Percentiles rank a stretch among this genome's conserved stretches.
phyloP scores from a whole-genome alignment of 2,797 vertebrate species.

The Syngnathus acus region DNA sequence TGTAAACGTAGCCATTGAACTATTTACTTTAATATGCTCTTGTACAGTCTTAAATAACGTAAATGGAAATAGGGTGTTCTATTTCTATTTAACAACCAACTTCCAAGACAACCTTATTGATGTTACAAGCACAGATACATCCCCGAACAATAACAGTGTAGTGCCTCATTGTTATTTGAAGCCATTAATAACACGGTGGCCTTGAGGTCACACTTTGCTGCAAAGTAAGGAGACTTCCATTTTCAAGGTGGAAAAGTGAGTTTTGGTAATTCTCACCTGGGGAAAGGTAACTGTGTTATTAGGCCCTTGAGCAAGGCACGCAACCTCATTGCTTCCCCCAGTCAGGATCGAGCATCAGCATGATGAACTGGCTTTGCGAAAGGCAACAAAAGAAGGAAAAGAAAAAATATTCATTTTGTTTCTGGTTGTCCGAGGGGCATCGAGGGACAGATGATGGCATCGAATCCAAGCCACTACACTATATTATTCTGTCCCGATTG shows the following conservation, averaged over 20 bases:
- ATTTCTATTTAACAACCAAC: not conserved
- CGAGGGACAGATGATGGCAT: not conserved
- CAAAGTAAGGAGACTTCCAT: not conserved
- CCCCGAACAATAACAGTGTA: not conserved
- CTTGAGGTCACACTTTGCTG: not conserved
- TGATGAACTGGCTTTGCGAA: not conserved
- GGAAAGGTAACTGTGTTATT: conserved; percentile 28
- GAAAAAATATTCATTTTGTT: conserved; percentile 6
- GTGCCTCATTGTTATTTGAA: conserved; percentile 1
- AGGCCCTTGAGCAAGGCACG: conserved; percentile 29
- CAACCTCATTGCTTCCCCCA: not conserved
- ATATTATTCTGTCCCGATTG: conserved; percentile 10
- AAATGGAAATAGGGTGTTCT: not conserved
- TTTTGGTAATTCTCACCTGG: not conserved
- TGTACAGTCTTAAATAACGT: not conserved
- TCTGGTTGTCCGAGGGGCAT: conserved; percentile 6
- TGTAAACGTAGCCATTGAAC: not conserved
- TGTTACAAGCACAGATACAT: not conserved
- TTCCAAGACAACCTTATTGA: not conserved
- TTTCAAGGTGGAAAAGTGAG: not conserved
- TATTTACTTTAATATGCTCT: not conserved
- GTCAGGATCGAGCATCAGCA: conserved; percentile 1
- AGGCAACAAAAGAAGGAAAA: not conserved
- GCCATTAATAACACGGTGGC: not conserved
- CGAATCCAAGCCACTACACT: conserved; percentile 11